Base-by-base conservation (phyloP, 2,113 vertebrate genomes). In the Porphyrio hochstetteri region DNA sequence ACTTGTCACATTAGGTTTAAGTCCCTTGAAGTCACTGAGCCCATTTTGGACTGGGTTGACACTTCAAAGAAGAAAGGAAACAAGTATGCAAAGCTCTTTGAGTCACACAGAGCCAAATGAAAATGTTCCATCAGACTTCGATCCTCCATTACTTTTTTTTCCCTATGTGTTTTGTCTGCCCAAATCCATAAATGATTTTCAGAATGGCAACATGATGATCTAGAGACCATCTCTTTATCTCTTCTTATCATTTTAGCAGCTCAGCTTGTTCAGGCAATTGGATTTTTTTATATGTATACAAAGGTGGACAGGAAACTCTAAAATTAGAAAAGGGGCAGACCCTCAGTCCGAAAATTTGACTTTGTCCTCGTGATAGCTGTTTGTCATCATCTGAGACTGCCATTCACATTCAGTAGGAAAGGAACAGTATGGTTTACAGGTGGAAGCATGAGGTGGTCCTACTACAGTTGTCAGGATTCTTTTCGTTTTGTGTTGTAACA, bases 1-100 rank as follows among this genome's bases (percentile, higher is more conserved):
- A 92, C 94, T 96, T 95, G 81, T 91, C 84, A 85, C 93, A 79
- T 84, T 61, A 91, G 46, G 84, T 90, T 86, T 74, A 93, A 92
- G 93, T 82, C 82, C 71, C 93, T 93, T 96, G 74, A 92, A 87
- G 78, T 94, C 92, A 78, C 86, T 57, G 82, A 70, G 68, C 63
- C 93, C 78, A 57, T 84, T 93, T 86, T 95, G 86, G 77, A 90
- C 79, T 64, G 46, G 29, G 60, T 27, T 96, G 75, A 96, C 75
- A 72, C 70, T 96, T 93, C 72, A 82, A 81, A 93, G 27, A 78
- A 93, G 42, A 77, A 80, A 87, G 31, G 16, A 56, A 94, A 91
- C 70, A 93, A 95, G 67, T 84, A 68, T 24, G 68, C 93, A 92
- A 84, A 91, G 29, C 11, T n/a, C n/a, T 90, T 81, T 85, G 69